A percentile compares a stretch with the other conserved stretches of the same genome.
These are phyloP conservation scores for Clarias fuscus DNA, from an alignment of 2,797 vertebrate genomes.

Conservation along the genomic window DNA sequence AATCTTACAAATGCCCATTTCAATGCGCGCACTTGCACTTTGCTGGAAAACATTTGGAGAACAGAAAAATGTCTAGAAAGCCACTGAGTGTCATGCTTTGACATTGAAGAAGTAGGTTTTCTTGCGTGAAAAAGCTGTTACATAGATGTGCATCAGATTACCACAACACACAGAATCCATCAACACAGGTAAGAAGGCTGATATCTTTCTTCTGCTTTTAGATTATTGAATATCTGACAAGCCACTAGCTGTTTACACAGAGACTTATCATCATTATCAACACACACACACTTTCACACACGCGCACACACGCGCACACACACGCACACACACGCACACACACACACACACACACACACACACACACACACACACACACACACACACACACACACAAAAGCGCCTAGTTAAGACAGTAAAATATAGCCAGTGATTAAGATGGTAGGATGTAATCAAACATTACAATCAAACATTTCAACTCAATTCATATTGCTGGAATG, in stretches of 20 bases:
- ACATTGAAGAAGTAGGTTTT: background rate
- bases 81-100: background rate
- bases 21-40: background rate
- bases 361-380: background rate
- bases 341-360: background rate
- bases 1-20: background rate
- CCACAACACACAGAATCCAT: background rate
- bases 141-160: constrained; percentile 8
- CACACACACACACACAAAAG: no score
- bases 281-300: background rate
- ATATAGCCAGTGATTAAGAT: background rate
- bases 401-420: background rate
- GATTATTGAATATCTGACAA: constrained; percentile 29
- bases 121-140: background rate
- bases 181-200: background rate
- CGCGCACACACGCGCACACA: background rate
- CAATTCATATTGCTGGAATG: background rate
- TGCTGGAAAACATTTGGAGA: background rate
- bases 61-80: background rate
- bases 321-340: background rate
- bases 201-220: constrained; percentile 7
- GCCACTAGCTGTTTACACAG: constrained; percentile 25
- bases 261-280: constrained; percentile 22
- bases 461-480: background rate
- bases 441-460: background rate